Percentiles rank a stretch among this genome's conserved stretches.
Conservation (phyloP, 1,140 invertebrate species). For the Temnothorax nylanderi region DNA sequence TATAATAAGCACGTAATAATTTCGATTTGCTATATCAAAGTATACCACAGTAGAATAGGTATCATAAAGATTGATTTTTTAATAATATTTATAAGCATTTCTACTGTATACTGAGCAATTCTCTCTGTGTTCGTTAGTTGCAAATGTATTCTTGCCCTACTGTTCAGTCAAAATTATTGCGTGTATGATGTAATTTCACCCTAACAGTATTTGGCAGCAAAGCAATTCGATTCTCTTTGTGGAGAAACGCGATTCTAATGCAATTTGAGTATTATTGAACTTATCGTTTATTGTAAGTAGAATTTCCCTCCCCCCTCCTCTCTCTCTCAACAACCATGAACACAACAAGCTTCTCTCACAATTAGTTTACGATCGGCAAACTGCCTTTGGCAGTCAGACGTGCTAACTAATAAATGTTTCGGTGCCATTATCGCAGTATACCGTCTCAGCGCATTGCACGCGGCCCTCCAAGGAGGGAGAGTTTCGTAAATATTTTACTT, state of each 20-base stretch:
- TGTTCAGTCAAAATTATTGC: background rate
- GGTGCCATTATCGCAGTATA: slow-evolving; percentile 11
- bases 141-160: background rate
- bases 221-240: slow-evolving; percentile 29
- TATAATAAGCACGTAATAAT: background rate
- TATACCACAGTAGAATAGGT: background rate
- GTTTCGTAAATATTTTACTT: slow-evolving; percentile 58
- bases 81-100: background rate
- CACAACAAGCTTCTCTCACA: slow-evolving; percentile 41
- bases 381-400: slow-evolving; percentile 17
- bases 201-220: background rate
- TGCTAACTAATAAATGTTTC: slow-evolving; percentile 49
- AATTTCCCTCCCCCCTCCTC: background rate
- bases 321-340: background rate
- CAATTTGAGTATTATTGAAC: slow-evolving; percentile 29
- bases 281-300: slow-evolving; percentile 20
- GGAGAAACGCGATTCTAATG: background rate
- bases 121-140: background rate
- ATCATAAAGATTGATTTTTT: background rate
- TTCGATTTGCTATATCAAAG: background rate
- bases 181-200: background rate
- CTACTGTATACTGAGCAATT: background rate
- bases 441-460: background rate
- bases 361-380: slow-evolving; percentile 61
- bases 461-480: background rate